These are phyloP conservation scores for Aphis craccivora DNA, from an alignment of 1,140 invertebrate species.

Conservation along the genomic window DNA sequence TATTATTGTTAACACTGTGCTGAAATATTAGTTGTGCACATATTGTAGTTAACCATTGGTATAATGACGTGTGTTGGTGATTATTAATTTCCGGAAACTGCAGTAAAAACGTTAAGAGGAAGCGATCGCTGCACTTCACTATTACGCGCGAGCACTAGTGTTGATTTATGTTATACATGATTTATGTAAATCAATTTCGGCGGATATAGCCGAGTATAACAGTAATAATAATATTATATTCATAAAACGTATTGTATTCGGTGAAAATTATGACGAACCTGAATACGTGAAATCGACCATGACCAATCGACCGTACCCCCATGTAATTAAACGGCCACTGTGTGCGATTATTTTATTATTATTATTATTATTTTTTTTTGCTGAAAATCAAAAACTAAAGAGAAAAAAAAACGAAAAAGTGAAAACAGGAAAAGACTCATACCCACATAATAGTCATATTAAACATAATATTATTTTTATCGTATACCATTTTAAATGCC, in stretches of 20 bases:
- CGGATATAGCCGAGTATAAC: neutral
- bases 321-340: slow-evolving; percentile 19
- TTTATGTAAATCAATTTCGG: neutral
- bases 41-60: neutral
- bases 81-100: neutral
- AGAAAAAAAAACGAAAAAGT: slow-evolving; percentile 24
- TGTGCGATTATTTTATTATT: neutral
- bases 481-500: neutral
- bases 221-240: slow-evolving; percentile 6
- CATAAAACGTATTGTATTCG: neutral
- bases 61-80: neutral
- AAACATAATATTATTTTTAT: neutral
- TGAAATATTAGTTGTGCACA: neutral
- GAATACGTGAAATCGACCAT: slow-evolving; percentile 48
- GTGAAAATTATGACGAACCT: slow-evolving; percentile 19
- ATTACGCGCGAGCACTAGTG: neutral
- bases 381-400: neutral
- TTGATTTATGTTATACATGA: neutral
- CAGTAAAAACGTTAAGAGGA: neutral
- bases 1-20: neutral
- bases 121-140: neutral
- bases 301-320: slow-evolving; percentile 19
- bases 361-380: neutral
- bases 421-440: slow-evolving; percentile 28
- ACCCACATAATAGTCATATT: neutral